phyloP scores from a whole-genome alignment of 2,113 vertebrate genomes.

The Ameiurus melas region DNA sequence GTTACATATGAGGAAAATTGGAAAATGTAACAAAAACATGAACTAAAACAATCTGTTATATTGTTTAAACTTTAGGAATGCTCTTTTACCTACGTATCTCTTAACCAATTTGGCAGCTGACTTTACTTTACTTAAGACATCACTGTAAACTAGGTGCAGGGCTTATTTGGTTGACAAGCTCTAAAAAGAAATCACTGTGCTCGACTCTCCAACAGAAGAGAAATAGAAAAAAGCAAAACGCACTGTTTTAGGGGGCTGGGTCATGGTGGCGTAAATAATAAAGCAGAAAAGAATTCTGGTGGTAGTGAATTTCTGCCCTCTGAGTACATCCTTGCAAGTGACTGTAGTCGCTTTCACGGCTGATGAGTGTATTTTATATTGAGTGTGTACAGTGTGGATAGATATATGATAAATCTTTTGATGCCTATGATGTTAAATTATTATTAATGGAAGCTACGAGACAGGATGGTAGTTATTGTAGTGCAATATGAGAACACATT shows the following conservation, averaged over 20 bases:
- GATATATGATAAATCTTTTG: no score
- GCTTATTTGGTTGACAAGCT: not conserved
- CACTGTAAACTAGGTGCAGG: not conserved
- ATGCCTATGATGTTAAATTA: no score
- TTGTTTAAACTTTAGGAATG: not conserved
- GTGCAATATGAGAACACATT: not conserved
- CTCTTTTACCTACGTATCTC: no score
- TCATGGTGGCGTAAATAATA: not conserved
- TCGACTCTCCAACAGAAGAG: not conserved
- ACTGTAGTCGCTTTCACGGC: not conserved
- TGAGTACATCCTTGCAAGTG: not conserved
- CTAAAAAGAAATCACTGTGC: not conserved
- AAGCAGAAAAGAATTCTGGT: not conserved
- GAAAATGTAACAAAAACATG: not conserved
- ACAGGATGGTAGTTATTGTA: no score
- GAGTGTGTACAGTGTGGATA: not conserved
- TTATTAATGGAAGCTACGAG: no score
- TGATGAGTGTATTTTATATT: not conserved
- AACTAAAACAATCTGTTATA: not conserved
- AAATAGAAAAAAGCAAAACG: not conserved
- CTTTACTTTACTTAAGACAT: not conserved
- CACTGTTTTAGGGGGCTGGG: no score
- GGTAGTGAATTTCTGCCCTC: not conserved
- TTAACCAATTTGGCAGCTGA: no score
- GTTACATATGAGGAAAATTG: not conserved